These are phyloP conservation scores for Caenorhabditis wallacei DNA, from an alignment of 2,888 invertebrate species.

Conservation along the genomic window DNA sequence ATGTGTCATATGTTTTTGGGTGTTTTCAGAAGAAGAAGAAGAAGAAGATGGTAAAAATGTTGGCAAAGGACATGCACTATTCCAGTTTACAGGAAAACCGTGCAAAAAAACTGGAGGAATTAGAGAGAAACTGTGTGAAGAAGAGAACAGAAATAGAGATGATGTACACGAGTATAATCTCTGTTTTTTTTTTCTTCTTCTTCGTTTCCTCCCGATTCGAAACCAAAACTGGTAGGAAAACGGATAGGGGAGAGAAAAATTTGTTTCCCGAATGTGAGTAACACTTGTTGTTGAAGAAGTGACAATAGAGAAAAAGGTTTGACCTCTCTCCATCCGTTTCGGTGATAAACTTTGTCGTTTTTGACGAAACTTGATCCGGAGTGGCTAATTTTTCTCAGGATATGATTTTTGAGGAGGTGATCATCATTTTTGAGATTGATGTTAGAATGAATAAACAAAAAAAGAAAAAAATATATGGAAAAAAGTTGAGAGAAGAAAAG, in stretches of 20 bases:
- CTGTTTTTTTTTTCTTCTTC: constrained; percentile 39
- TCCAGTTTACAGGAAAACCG: constrained; percentile 24
- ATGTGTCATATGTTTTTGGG: constrained; percentile 20
- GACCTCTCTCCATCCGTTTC: constrained; percentile 23
- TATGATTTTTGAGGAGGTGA: neutral
- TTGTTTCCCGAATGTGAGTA: constrained; percentile 42
- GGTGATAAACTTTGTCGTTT: constrained; percentile 49
- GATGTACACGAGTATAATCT: constrained; percentile 44
- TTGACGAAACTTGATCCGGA: constrained; percentile 46
- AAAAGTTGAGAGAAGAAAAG: too few species aligned
- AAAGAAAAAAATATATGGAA: neutral
- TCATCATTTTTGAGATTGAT: too few species aligned
- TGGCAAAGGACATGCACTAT: constrained; percentile 26
- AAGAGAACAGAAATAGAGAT: constrained; percentile 49
- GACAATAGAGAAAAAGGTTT: constrained; percentile 25
- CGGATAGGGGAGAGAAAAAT: constrained; percentile 32
- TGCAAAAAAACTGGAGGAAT: constrained; percentile 5
- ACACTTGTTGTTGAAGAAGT: constrained; percentile 38
- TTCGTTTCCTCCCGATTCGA: constrained; percentile 22
- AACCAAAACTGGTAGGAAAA: constrained; percentile 56
- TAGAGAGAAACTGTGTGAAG: too few species aligned
- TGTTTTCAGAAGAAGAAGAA: constrained; percentile 22
- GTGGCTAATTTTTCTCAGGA: constrained; percentile 2
- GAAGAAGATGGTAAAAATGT: constrained; percentile 5
- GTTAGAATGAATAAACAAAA: neutral